Percentiles rank a stretch among this genome's conserved stretches.
These are phyloP conservation scores for Pyrrhia umbra DNA, from an alignment of 2,888 invertebrate genomes.

Conservation along the genomic window DNA sequence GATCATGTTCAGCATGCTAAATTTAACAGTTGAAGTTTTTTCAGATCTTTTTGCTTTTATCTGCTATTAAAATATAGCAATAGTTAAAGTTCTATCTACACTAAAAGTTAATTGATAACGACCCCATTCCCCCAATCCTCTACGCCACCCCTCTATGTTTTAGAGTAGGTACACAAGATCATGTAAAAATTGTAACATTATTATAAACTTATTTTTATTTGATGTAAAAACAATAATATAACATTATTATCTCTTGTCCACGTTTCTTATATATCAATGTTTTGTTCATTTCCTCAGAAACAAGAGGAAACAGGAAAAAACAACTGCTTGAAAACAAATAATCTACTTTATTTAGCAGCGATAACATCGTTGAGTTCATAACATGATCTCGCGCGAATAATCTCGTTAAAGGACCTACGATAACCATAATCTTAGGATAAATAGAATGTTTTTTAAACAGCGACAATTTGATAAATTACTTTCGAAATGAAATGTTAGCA, in stretches of 20 bases:
- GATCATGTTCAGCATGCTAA: no score
- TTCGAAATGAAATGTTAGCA: background rate
- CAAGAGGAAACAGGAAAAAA: slow-evolving; percentile 25
- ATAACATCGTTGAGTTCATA: slow-evolving; percentile 29
- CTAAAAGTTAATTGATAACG: no score
- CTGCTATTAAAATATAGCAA: no score
- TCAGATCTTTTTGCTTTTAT: no score
- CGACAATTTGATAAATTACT: background rate
- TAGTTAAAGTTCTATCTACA: no score
- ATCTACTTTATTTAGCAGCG: slow-evolving; percentile 26
- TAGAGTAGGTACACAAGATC: no score
- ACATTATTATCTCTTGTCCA: background rate
- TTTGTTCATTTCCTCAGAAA: slow-evolving; percentile 5
- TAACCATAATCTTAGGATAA: slow-evolving; percentile 10
- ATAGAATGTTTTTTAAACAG: background rate
- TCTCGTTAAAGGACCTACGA: slow-evolving; percentile 22
- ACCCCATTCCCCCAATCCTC: no score
- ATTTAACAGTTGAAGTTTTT: no score
- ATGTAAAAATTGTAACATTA: no score
- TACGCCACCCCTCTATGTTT: no score
- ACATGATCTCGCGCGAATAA: slow-evolving; percentile 10
- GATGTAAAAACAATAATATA: background rate
- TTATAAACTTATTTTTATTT: no score
- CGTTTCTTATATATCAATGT: slow-evolving; percentile 1
- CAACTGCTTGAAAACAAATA: slow-evolving; percentile 27